Evolutionary conservation across 2,113 vertebrate genomes (phyloP).

Genomic region (Cygnus atratus): DNA sequence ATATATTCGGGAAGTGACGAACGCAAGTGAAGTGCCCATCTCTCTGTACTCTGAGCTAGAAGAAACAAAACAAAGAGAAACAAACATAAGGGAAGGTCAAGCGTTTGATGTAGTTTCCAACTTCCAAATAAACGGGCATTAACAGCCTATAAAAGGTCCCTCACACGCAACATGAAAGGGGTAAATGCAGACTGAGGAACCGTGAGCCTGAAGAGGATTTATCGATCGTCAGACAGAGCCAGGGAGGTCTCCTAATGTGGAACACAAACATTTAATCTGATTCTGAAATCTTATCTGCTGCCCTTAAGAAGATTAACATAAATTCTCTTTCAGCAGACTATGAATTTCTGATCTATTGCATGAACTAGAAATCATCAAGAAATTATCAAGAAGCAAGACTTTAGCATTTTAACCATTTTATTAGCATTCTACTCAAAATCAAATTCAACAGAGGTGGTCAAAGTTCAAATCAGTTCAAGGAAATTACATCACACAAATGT

Average conservation of each 20-base stretch:
- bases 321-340: slow-evolving; percentile 25
- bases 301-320: slow-evolving; percentile 48
- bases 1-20: not conserved
- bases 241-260: slow-evolving; percentile 2
- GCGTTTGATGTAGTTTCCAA: not conserved
- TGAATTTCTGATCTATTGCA: slow-evolving; percentile 43
- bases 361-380: not conserved
- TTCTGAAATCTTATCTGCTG: slow-evolving; percentile 57
- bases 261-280: slow-evolving; percentile 61
- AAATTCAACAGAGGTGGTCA: not conserved
- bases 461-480: not conserved
- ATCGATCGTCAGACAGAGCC: slow-evolving; percentile 20
- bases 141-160: not conserved
- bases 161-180: not conserved
- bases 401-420: slow-evolving; percentile 2
- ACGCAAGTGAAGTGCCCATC: not conserved
- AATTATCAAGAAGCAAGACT: not conserved
- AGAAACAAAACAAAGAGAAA: not conserved
- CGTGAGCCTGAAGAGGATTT: not conserved
- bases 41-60: not conserved
- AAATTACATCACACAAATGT: not conserved
- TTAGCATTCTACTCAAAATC: slow-evolving; percentile 17
- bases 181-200: not conserved
- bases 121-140: slow-evolving; percentile 1
- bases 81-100: not conserved